These are phyloP conservation scores for Aselliscus stoliczkanus DNA, from an alignment of 2,797 vertebrate genomes.

Conservation along the genomic window DNA sequence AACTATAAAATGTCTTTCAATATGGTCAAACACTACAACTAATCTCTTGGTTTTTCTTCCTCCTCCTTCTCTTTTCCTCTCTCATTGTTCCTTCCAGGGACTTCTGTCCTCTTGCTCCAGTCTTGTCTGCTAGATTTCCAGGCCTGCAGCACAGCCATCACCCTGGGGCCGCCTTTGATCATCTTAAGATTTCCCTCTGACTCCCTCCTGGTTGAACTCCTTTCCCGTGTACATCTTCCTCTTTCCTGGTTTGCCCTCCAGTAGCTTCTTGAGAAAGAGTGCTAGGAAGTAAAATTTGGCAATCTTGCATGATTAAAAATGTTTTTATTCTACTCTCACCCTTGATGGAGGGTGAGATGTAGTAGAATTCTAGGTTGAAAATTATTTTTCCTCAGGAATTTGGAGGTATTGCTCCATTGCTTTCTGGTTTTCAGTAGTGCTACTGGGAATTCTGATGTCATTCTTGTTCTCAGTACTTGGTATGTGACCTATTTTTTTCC, in stretches of 20 bases:
- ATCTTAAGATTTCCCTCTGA: background rate
- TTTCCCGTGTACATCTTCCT: background rate
- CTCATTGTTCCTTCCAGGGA: background rate
- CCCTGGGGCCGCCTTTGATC: too few species aligned
- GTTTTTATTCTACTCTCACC: background rate
- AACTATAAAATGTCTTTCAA: background rate
- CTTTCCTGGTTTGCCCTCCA: background rate
- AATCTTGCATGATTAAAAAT: background rate
- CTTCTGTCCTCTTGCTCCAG: background rate
- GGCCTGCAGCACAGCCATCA: background rate
- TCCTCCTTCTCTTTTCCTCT: background rate
- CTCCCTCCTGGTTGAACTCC: background rate
- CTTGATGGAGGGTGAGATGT: background rate
- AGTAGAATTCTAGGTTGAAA: background rate
- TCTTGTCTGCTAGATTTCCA: background rate
- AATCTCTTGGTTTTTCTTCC: background rate
- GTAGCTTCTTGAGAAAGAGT: background rate
- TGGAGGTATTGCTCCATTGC: background rate
- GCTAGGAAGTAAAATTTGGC: background rate
- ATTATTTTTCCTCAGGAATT: background rate
- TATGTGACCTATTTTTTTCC: background rate
- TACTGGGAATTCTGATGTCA: background rate
- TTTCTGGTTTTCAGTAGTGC: background rate
- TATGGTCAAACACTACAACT: background rate
- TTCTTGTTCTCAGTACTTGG: background rate